Conservation (phyloP, 2,797 vertebrate species). For the Myripristis jacobus region DNA sequence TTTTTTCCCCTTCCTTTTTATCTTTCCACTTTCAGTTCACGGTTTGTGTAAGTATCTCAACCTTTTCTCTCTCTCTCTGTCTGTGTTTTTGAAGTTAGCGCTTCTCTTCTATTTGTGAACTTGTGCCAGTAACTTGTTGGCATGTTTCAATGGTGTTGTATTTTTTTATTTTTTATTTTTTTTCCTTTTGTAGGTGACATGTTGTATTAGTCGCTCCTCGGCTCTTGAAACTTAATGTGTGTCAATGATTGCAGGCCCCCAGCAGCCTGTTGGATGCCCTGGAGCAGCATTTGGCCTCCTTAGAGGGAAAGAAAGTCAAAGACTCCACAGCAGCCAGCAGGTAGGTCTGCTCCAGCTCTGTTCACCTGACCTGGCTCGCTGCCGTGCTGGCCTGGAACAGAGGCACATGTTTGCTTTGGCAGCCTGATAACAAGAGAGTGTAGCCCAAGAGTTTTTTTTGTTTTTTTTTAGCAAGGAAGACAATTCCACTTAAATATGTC, state of each 20-base stretch:
- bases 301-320: constrained; percentile 98
- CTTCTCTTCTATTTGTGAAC: constrained; percentile 39
- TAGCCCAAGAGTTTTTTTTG: too few species aligned
- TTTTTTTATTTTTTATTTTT: constrained; percentile 8
- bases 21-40: constrained; percentile 81
- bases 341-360: constrained; percentile 70
- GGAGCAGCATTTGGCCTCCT: constrained; percentile 95
- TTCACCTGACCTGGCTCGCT: background rate
- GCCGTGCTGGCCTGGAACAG: background rate
- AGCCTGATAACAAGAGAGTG: constrained; percentile 12
- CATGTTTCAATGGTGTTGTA: constrained; percentile 42
- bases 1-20: constrained; percentile 74
- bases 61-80: constrained; percentile 70
- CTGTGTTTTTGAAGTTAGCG: constrained; percentile 62
- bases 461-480: background rate
- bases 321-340: constrained; percentile 97
- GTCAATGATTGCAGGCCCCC: constrained; percentile 85
- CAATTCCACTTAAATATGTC: background rate
- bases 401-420: constrained; percentile 20
- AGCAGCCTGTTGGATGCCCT: constrained; percentile 95
- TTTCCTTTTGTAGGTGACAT: background rate
- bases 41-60: constrained; percentile 84
- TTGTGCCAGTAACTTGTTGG: constrained; percentile 31
- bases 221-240: constrained; percentile 52
- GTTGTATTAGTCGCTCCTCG: constrained; percentile 4